Conservation (phyloP, 2,888 invertebrate species). For the Halictus quadricinctus region DNA sequence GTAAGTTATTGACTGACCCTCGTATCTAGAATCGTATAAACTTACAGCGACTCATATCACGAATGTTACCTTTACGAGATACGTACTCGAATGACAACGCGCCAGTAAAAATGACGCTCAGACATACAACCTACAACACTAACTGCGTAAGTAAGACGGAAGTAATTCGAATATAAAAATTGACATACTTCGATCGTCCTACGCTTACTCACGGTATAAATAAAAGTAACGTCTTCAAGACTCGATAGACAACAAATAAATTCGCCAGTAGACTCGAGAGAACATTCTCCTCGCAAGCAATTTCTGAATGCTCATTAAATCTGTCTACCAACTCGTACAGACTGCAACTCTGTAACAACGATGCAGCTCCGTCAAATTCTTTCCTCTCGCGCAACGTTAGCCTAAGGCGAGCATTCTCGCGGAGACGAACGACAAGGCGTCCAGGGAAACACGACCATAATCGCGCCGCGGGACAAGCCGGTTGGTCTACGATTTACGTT, state of each 20-base stretch:
- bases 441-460: background rate
- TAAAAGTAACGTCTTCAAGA: too few species aligned
- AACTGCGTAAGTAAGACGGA: too few species aligned
- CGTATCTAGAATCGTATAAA: too few species aligned
- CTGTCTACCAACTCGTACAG: background rate
- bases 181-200: too few species aligned
- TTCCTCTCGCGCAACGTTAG: background rate
- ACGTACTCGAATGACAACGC: too few species aligned
- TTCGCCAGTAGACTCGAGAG: background rate
- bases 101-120: too few species aligned
- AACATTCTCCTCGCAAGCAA: background rate
- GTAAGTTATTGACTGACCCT: too few species aligned
- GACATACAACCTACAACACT: too few species aligned
- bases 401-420: background rate
- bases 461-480: background rate
- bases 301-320: background rate
- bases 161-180: too few species aligned
- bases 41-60: too few species aligned
- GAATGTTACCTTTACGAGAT: too few species aligned
- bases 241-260: background rate
- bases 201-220: background rate
- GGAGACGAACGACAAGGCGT: background rate
- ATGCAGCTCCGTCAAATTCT: background rate
- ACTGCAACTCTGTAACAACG: background rate
- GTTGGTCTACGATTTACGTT: slow-evolving; percentile 28